A percentile compares a stretch with the other conserved stretches of the same genome.
Conservation (phyloP, 1,140 invertebrate species). For the Galleria mellonella region DNA sequence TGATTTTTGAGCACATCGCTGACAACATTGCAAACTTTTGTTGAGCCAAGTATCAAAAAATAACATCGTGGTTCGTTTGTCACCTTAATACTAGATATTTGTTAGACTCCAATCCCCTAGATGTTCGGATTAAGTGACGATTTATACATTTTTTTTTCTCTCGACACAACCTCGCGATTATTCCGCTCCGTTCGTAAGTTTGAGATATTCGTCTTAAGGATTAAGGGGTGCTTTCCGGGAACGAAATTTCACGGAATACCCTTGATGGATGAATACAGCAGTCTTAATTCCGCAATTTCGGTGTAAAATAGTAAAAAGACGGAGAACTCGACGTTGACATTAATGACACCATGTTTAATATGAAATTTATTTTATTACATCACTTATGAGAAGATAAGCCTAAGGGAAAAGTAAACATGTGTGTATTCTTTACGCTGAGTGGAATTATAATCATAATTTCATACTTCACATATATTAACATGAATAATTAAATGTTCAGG, state of each 20-base stretch:
- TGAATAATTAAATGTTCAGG: too few relatives aligned
- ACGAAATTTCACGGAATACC: constrained; percentile 60
- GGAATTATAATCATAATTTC: too few relatives aligned
- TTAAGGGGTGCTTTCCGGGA: constrained; percentile 55
- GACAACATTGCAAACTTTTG: too few relatives aligned
- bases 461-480: too few relatives aligned
- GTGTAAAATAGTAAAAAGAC: constrained; percentile 51
- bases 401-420: too few relatives aligned
- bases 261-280: constrained; percentile 61
- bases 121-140: constrained; percentile 58
- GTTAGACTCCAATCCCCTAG: constrained; percentile 41
- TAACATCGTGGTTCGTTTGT: constrained; percentile 34
- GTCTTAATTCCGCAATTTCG: constrained; percentile 55
- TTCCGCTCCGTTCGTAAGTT: constrained; percentile 56
- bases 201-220: constrained; percentile 66
- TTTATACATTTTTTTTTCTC: constrained; percentile 61
- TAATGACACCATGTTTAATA: constrained; percentile 35
- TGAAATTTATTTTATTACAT: constrained; percentile 10
- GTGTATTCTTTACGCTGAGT: too few relatives aligned
- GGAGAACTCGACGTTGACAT: constrained; percentile 20
- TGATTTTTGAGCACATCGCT: too few relatives aligned
- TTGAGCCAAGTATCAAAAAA: constrained; percentile 2
- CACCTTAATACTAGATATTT: constrained; percentile 54
- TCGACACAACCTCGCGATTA: constrained; percentile 61
- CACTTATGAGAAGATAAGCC: neutral